phyloP scores from a whole-genome alignment of 2,888 invertebrate species.

The Gastrophysa polygoni region DNA sequence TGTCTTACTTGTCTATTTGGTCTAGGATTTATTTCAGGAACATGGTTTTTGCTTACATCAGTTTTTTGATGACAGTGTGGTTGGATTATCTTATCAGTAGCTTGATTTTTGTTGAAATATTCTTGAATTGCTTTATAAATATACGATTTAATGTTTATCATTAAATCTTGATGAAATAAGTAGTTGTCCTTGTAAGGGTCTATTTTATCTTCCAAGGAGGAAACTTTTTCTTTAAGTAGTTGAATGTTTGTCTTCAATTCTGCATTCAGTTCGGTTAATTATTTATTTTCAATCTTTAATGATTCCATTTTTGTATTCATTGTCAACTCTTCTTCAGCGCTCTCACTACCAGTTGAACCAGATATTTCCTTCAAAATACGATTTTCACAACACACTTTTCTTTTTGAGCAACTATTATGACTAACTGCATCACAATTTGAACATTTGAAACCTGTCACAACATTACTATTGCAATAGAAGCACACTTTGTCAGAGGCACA shows the following conservation, averaged over 20 bases:
- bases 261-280: background rate
- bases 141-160: background rate
- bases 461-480: background rate
- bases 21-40: no score
- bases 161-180: no score
- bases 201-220: background rate
- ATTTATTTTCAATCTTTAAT: background rate
- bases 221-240: background rate
- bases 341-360: background rate
- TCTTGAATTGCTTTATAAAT: background rate
- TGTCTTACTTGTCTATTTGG: background rate
- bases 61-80: no score
- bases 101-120: background rate
- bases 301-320: background rate
- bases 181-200: no score
- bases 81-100: background rate
- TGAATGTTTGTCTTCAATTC: background rate
- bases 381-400: conserved; percentile 1
- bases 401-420: conserved; percentile 1
- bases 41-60: background rate
- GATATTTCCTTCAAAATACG: background rate
- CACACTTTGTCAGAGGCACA: background rate
- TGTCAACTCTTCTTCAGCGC: background rate
- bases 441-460: background rate
- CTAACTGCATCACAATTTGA: conserved; percentile 2